Conservation (phyloP, 2,113 vertebrate genomes). For the Uria aalge region DNA sequence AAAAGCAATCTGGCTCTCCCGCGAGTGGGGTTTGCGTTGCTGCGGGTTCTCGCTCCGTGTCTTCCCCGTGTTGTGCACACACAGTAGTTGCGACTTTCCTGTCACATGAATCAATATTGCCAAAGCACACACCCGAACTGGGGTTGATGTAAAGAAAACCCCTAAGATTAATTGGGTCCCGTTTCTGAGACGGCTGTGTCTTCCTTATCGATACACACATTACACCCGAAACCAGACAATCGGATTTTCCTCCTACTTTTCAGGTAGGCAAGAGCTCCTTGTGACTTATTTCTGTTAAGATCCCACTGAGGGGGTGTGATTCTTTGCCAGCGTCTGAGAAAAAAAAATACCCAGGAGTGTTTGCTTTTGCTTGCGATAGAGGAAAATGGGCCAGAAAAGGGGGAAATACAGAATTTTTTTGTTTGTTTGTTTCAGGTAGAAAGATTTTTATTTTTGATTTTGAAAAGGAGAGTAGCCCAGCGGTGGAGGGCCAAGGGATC, state of each 20-base stretch:
- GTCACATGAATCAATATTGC: not conserved
- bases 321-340: not conserved
- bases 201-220: constrained; percentile 16
- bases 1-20: constrained; percentile 38
- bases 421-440: not conserved
- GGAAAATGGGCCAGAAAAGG: not conserved
- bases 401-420: not conserved
- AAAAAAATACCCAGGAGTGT: not conserved
- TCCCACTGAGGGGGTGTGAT: not conserved
- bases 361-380: not conserved
- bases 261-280: constrained; percentile 55
- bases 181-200: constrained; percentile 1
- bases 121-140: not conserved
- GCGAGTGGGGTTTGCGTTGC: not conserved
- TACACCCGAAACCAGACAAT: constrained; percentile 12
- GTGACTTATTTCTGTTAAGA: constrained; percentile 24
- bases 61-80: not conserved
- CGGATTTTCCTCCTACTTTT: constrained; percentile 43
- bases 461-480: not conserved
- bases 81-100: not conserved
- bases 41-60: not conserved
- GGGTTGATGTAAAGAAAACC: not conserved
- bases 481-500: not conserved
- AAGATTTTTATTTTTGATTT: not conserved
- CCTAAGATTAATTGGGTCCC: constrained; percentile 5